Evolutionary conservation across 2,797 vertebrate genomes (phyloP).

Genomic region (Esox lucius): DNA sequence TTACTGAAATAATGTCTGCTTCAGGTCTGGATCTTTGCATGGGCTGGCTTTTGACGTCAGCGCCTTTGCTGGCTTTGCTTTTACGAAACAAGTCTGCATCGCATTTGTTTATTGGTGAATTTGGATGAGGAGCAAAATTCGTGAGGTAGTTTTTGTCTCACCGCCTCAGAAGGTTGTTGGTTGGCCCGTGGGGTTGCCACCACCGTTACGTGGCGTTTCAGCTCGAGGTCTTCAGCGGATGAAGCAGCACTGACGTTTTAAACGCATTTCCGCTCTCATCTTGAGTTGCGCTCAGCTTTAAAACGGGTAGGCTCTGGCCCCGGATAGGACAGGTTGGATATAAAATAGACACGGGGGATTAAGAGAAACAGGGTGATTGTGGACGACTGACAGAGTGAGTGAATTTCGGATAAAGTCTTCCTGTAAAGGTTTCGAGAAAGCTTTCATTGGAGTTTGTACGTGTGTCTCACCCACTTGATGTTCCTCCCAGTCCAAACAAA

Average conservation of each 20-base stretch:
- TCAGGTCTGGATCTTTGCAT: background rate
- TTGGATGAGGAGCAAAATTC: slow-evolving; percentile 40
- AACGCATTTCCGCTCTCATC: slow-evolving; percentile 52
- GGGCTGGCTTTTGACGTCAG: background rate
- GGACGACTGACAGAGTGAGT: slow-evolving; percentile 2
- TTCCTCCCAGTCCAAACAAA: slow-evolving; percentile 50
- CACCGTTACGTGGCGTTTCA: slow-evolving; percentile 39
- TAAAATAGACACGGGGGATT: background rate
- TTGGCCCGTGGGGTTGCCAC: slow-evolving; percentile 40
- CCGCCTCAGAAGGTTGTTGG: slow-evolving; percentile 26
- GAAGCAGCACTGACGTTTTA: slow-evolving; percentile 26
- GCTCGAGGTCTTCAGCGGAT: slow-evolving; percentile 28
- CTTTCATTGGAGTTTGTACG: slow-evolving; percentile 20
- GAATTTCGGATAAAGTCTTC: slow-evolving; percentile 24
- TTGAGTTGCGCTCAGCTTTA: background rate
- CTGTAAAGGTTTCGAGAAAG: slow-evolving; percentile 15
- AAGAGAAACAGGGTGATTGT: background rate
- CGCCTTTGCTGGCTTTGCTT: slow-evolving; percentile 15
- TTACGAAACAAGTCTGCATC: slow-evolving; percentile 27
- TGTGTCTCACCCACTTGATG: background rate
- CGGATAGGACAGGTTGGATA: slow-evolving; percentile 37
- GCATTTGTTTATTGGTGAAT: slow-evolving; percentile 39
- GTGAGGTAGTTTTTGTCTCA: slow-evolving; percentile 3
- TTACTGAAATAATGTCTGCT: slow-evolving; percentile 2
- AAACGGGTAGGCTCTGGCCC: slow-evolving; percentile 48